A percentile compares a stretch with the other conserved stretches of the same genome.
Conservation (phyloP, 1,140 invertebrate genomes). For the Zophobas morio region DNA sequence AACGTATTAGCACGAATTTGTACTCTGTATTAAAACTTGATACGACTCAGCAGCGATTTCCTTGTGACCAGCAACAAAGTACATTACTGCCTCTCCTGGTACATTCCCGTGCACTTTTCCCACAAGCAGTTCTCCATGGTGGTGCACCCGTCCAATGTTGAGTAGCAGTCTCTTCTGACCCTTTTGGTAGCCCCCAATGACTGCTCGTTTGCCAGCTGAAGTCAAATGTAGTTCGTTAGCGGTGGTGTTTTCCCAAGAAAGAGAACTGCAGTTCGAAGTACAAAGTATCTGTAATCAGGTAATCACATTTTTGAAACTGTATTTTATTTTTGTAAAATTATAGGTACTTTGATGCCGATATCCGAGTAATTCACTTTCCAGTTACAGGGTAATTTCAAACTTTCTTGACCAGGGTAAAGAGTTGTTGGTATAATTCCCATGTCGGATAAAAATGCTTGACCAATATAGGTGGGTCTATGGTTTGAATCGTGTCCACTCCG, state of each 20-base stretch:
- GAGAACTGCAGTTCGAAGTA: background rate
- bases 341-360: background rate
- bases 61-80: too few species aligned
- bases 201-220: slow-evolving; percentile 15
- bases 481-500: background rate
- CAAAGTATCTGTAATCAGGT: slow-evolving; percentile 31
- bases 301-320: background rate
- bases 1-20: too few species aligned
- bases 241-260: slow-evolving; percentile 18
- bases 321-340: slow-evolving; percentile 3
- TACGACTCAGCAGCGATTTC: too few species aligned
- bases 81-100: background rate
- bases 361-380: background rate
- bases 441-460: background rate
- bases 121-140: background rate
- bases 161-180: background rate
- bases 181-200: slow-evolving; percentile 20
- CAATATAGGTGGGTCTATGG: background rate
- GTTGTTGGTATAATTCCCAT: background rate
- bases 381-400: background rate
- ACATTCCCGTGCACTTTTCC: slow-evolving; percentile 11
- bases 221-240: background rate
- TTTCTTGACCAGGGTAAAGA: background rate
- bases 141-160: slow-evolving; percentile 2
- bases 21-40: too few species aligned